Conservation (phyloP, 2,797 vertebrate species). For the Lacerta bilineata region DNA sequence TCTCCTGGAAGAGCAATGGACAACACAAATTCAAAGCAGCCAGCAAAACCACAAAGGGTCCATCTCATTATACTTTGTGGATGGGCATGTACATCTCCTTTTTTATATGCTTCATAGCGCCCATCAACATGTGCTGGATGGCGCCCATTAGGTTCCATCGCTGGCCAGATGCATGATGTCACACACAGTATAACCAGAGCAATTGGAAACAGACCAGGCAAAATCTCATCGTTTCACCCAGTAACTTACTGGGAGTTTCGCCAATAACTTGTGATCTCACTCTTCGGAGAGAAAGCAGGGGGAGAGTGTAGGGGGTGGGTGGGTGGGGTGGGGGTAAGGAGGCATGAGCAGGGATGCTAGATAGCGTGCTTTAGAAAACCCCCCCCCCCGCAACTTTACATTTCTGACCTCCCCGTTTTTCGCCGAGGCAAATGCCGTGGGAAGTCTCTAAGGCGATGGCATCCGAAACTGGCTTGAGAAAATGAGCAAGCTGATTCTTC, state of each 20-base stretch:
- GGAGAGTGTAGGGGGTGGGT: no score
- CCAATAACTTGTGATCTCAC: conserved; percentile 63
- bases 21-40: conserved; percentile 58
- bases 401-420: conserved; percentile 58
- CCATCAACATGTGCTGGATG: not conserved
- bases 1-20: conserved; percentile 33
- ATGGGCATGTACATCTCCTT: conserved; percentile 55
- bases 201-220: not conserved
- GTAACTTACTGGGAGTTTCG: conserved; percentile 56
- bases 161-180: not conserved
- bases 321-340: no score
- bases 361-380: conserved; percentile 46
- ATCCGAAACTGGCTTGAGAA: conserved; percentile 58
- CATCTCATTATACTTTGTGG: conserved; percentile 63
- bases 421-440: conserved; percentile 61
- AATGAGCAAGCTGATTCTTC: conserved; percentile 57
- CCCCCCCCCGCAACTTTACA: conserved; percentile 41
- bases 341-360: not conserved
- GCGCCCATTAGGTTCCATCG: not conserved
- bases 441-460: conserved; percentile 36
- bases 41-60: conserved; percentile 66
- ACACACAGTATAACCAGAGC: not conserved
- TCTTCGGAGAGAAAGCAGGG: fast-evolving
- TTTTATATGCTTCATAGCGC: conserved; percentile 46
- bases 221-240: conserved; percentile 43